Percentiles rank a stretch among this genome's conserved stretches.
Conservation (phyloP, 2,797 vertebrate genomes). For the Pangasius larnaudii region DNA sequence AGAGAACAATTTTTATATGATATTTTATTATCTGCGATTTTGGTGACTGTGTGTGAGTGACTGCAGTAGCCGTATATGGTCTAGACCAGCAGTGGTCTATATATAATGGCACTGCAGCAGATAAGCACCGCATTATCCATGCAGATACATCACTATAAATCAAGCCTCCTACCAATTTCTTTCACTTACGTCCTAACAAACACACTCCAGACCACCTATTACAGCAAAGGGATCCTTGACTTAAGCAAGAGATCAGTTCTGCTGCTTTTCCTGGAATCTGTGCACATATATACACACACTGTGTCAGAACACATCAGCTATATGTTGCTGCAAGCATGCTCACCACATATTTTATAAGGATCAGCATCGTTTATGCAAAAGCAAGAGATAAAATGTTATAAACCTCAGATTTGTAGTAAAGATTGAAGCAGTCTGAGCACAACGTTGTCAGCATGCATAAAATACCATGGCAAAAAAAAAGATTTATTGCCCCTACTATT, state of each 20-base stretch:
- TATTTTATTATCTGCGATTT: not conserved
- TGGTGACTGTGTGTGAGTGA: not conserved
- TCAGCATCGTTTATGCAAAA: slow-evolving; percentile 53
- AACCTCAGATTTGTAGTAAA: not conserved
- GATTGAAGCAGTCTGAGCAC: not conserved
- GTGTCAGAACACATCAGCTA: slow-evolving; percentile 70
- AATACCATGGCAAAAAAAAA: not conserved
- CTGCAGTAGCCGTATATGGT: not conserved
- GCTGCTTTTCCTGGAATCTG: slow-evolving; percentile 23
- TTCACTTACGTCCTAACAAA: not conserved
- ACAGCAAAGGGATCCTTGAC: not conserved
- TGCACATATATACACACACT: slow-evolving; percentile 59
- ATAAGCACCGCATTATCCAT: not conserved
- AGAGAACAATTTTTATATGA: not conserved
- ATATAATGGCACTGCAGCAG: not conserved
- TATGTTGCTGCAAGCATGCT: slow-evolving; percentile 62
- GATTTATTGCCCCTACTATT: not conserved
- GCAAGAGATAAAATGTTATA: not conserved
- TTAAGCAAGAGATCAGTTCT: slow-evolving; percentile 66
- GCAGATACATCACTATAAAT: not conserved
- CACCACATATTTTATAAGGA: slow-evolving; percentile 64
- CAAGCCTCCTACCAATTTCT: not conserved
- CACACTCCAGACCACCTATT: not conserved
- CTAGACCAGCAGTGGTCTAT: not conserved
- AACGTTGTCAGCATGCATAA: not conserved